Percentiles rank a stretch among this genome's conserved stretches.
Evolutionary conservation across 2,113 vertebrate species (phyloP).

Genomic region (Odocoileus hemionus): DNA sequence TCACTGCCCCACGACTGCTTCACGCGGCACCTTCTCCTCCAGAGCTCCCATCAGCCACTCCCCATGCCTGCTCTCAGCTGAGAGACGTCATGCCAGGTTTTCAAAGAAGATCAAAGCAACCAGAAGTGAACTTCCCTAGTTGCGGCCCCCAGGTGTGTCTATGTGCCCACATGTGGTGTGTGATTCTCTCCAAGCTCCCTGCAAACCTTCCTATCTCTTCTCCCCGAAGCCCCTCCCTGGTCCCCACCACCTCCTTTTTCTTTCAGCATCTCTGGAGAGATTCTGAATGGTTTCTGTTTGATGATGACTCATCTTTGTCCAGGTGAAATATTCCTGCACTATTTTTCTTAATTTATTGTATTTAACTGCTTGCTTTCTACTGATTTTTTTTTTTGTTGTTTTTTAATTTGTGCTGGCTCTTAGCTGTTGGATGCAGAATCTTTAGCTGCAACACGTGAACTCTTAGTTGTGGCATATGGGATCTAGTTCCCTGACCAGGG

Average conservation of each 20-base stretch:
- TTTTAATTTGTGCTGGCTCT: background rate
- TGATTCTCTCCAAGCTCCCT: background rate
- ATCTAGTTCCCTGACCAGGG: background rate
- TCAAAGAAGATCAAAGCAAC: background rate
- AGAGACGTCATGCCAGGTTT: background rate
- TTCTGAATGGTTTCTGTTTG: background rate
- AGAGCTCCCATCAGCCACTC: background rate
- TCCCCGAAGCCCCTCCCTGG: accelerated
- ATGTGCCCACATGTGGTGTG: background rate
- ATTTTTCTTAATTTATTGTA: background rate
- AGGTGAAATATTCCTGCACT: background rate
- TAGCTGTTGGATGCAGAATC: background rate
- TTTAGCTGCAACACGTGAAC: accelerated
- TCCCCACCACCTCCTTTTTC: background rate
- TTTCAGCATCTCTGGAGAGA: background rate
- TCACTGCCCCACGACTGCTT: background rate
- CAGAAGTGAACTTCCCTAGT: background rate
- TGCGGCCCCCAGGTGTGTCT: background rate
- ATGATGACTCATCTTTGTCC: background rate
- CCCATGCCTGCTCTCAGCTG: background rate
- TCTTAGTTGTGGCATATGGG: background rate
- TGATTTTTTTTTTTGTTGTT: background rate
- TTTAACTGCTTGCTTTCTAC: background rate
- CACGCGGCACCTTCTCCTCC: background rate
- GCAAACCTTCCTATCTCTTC: background rate